phyloP scores from a whole-genome alignment of 2,888 invertebrate species.

The Drosophila rubida region DNA sequence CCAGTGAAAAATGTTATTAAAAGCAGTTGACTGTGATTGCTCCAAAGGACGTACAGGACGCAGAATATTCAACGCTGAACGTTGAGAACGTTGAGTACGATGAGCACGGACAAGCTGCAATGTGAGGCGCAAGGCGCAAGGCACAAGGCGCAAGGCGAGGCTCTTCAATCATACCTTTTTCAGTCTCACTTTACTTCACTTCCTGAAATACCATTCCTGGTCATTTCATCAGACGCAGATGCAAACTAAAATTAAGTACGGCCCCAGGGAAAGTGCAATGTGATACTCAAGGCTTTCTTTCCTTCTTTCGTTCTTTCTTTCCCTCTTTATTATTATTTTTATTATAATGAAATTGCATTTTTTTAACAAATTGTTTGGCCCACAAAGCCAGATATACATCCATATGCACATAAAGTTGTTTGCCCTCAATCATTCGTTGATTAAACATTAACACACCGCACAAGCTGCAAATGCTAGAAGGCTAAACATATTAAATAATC shows the following conservation, averaged over 20 bases:
- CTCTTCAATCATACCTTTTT: slow-evolving; percentile 47
- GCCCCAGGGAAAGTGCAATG: slow-evolving; percentile 27
- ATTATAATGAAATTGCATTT: slow-evolving; percentile 30
- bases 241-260: slow-evolving; percentile 28
- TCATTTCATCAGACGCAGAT: slow-evolving; percentile 27
- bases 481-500: not conserved
- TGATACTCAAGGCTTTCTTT: slow-evolving; percentile 11
- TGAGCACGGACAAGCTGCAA: slow-evolving; percentile 34
- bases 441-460: no score
- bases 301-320: slow-evolving; percentile 1
- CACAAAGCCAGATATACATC: not conserved
- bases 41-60: slow-evolving; percentile 30
- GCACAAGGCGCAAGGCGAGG: slow-evolving; percentile 13
- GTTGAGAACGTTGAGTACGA: slow-evolving; percentile 15
- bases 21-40: slow-evolving; percentile 70
- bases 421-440: no score
- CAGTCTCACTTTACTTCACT: slow-evolving; percentile 15
- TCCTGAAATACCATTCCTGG: slow-evolving; percentile 32
- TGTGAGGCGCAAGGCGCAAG: slow-evolving; percentile 19
- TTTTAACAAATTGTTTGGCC: slow-evolving; percentile 2
- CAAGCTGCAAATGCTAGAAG: not conserved
- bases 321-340: slow-evolving; percentile 16
- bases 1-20: slow-evolving; percentile 75
- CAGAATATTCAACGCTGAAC: not conserved
- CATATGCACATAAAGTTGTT: not conserved